Percentiles rank a stretch among this genome's conserved stretches.
Evolutionary conservation across 2,797 vertebrate species (phyloP).

Genomic region (Ptychobarbus kaznakovi): DNA sequence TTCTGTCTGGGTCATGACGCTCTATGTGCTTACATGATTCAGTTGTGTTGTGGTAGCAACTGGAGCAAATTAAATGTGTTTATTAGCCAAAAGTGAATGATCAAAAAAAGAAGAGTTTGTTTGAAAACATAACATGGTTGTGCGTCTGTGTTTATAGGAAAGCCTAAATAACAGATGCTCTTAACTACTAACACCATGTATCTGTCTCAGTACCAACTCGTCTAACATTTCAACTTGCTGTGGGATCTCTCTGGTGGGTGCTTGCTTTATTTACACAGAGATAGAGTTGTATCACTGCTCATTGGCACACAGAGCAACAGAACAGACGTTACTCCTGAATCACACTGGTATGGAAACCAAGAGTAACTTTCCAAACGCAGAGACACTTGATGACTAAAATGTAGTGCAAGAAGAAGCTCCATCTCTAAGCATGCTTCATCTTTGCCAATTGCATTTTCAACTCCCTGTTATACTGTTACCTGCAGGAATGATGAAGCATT

Average conservation of each 20-base stretch:
- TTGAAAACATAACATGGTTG: slow-evolving; percentile 36
- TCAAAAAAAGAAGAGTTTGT: background rate
- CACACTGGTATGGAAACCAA: slow-evolving; percentile 31
- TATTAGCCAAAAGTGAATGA: slow-evolving; percentile 12
- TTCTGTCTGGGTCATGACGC: slow-evolving; percentile 17
- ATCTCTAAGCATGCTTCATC: slow-evolving; percentile 23
- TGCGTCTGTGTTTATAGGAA: slow-evolving; percentile 37
- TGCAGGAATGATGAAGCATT: slow-evolving; percentile 25
- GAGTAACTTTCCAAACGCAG: slow-evolving; percentile 19
- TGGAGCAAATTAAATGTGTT: slow-evolving; percentile 35
- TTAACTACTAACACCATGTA: slow-evolving; percentile 31
- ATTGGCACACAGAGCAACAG: slow-evolving; percentile 32
- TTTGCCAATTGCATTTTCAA: background rate
- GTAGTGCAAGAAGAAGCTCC: slow-evolving; percentile 24
- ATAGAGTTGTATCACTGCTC: slow-evolving; percentile 18
- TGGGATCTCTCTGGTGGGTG: slow-evolving; percentile 20
- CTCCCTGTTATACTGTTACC: slow-evolving; percentile 10
- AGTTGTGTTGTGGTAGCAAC: slow-evolving; percentile 31
- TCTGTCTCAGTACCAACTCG: slow-evolving; percentile 12
- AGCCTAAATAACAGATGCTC: slow-evolving; percentile 40
- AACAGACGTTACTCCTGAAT: slow-evolving; percentile 41
- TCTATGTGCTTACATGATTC: background rate
- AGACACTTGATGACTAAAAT: slow-evolving; percentile 7
- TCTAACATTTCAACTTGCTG: slow-evolving; percentile 37
- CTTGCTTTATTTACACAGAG: slow-evolving; percentile 41